Base-by-base conservation (phyloP, 2,797 vertebrate species). In the Glossophaga mutica region DNA sequence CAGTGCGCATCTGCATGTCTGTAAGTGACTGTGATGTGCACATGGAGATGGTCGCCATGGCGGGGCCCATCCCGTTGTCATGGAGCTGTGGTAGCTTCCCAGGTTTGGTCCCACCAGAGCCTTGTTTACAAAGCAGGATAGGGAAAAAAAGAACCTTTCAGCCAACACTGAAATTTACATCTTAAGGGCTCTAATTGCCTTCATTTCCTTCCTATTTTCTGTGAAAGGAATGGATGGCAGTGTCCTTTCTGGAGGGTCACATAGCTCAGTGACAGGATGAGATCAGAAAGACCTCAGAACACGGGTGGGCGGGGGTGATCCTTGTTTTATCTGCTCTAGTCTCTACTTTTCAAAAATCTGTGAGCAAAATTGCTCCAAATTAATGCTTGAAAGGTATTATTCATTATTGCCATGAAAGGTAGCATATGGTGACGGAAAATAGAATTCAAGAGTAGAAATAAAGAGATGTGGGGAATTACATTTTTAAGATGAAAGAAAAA, bases 111-210 rank as follows among this genome's bases (percentile, higher is more conserved):
- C 98, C 98, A 98, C 98, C 98, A 98, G 95, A 98, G 98, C 98
- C 98, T 98, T 98, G 98, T 98, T 99, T 98, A 99, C 98, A 98
- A 98, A 99, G 98, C 97, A 99, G 93, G 92, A 95, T 94, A 81
- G 82, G 55, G 39, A 62, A 96, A 98, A 98, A 98, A 98, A 97
- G 97, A 59, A 70, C 32, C 68, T 97, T 98, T 98, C 96, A 98
- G 97, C 98, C 98, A 98, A 97, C 98, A 97, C 97, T 98, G 98
- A 98, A 98, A 99, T 99, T 99, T 99, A 99, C 98, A 99, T 99
- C 98, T 98, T 98, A 97, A 98, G 98, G 97, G 89, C 98, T 98
- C 97, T 98, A 97, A 98, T 97, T 97, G 96, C 96, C 86, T 97
- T 97, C 90, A 95, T 98, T 97, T 98, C 96, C 96, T 97, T 97